Evolutionary conservation across 2,113 vertebrate genomes (phyloP), one percentile per base, ranked within the genome.

Genomic region (Dasyprocta punctata): DNA sequence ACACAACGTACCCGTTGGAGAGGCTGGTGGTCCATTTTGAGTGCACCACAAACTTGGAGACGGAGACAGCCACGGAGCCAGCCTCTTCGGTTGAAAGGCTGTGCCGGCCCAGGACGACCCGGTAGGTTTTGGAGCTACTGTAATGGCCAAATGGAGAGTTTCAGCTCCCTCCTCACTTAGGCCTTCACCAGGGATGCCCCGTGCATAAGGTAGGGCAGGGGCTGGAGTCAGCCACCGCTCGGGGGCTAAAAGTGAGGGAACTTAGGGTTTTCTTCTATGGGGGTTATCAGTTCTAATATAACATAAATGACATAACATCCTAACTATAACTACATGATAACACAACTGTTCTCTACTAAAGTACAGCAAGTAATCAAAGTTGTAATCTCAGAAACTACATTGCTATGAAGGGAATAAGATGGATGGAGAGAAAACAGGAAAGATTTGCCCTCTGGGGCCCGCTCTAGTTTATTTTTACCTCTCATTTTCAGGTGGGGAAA

Each of bases 61-160:
- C 98, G 2, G 49, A 1, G 56, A 98, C 4, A 5, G 98, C 95
- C 86, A 98, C 2, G 0, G 98, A 98, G 22, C 98, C 98, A 0
- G 86, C 0, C 84, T 99, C 99, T 0, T 3, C 7, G 41, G 67
- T 89, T 8, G 92, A 19, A 47, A 99, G 99, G 98, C 98, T 98
- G 84, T 99, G 98, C 61, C 99, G 99, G 24, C 99, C 99, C 73
- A 99, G 81, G 36, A 93, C 81, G 58, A 99, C 99, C 36, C 98
- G 98, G 92, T 99, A 99, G 47, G 98, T 92, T 56, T 0, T 3
- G 73, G 88, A 96, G 56, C 95, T 97, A 4, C 98, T 98, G 96
- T 33, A 20, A 82, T 77, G 28, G 38, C 1, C 0, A 1, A 28
- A 5, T 0, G 0, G 16, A 60, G 60, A 63, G 30, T 5, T 33